Evolutionary conservation across 2,888 invertebrate species (phyloP).

Genomic region (Notodonta ziczac): DNA sequence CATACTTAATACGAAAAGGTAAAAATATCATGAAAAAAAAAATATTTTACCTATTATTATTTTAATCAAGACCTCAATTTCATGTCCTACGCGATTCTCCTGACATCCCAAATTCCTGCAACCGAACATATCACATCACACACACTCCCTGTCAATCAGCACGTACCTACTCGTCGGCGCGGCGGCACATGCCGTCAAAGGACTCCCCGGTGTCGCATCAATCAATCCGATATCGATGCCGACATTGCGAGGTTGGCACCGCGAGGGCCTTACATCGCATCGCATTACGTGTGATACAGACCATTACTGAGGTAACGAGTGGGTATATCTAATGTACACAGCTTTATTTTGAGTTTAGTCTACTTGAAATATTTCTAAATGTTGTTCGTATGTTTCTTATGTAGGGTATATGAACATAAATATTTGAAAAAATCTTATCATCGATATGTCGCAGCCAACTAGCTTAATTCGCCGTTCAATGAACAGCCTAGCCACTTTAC

Average conservation of each 20-base stretch:
- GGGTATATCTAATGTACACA: no score
- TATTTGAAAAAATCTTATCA: no score
- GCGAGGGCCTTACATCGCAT: neutral
- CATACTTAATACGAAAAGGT: no score
- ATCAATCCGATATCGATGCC: slow-evolving; percentile 3
- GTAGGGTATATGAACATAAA: no score
- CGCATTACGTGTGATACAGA: neutral
- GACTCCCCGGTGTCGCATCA: slow-evolving; percentile 4
- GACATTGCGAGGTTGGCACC: neutral
- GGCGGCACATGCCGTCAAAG: neutral
- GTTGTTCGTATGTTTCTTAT: no score
- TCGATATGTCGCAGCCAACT: no score
- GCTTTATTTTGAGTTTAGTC: no score
- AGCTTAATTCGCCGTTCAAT: no score
- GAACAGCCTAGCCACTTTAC: no score
- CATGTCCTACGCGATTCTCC: neutral
- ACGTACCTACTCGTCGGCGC: neutral
- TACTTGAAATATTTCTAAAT: no score
- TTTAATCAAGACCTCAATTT: neutral
- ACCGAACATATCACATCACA: neutral
- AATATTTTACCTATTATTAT: no score
- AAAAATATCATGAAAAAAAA: no score
- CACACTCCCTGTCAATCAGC: neutral
- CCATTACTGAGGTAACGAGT: neutral
- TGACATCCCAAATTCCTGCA: neutral